Base-by-base conservation (phyloP, 2,888 invertebrate species). In the Pyrocoelia pectoralis region DNA sequence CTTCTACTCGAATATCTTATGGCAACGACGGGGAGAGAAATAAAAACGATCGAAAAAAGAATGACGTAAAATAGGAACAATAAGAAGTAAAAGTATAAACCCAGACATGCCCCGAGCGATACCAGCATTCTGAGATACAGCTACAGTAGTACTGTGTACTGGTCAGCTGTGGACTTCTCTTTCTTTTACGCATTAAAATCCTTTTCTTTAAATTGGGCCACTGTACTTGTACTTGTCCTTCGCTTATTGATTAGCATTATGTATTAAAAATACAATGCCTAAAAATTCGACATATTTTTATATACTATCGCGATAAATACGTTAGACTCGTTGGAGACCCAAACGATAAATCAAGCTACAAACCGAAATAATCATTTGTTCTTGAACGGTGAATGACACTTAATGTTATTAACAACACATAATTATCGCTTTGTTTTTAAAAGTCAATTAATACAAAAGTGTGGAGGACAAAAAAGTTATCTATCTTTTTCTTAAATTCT, bases 31-130 rank as follows among this genome's bases (percentile, higher is more conserved):
- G 72, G 70, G 74, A 73, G 73, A 71, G 73, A 72, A 76, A 77
- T 74, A 73, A 75, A 76, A 76, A 76, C 76, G 74, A 75, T 75
- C 69, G 73, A 76, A 75, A 76, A 75, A 72, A 73, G 73, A 74
- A 76, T 74, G 72, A 75, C 74, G 75, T 74, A 74, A 76, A 77
- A 77, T 76, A 74, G 76, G 76, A 77, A 77, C 76, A 77, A 78
- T 76, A 76, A 76, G 76, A 77, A 76, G 75, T 76, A 77, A 77
- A 77, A 77, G 76, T 76, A 75, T 72, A 73, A 75, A 73, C 74
- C 76, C 78, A 77, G 78, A 78, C 77, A 76, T 75, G 76, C 77
- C 77, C 67, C 64, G 61, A 75, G 76, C 76, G 66, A 73, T 74
- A 73, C 73, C 71, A 73, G 70, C 74, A 74, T 74, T 76, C 74